These are phyloP conservation scores for Palaemon carinicauda DNA, from an alignment of 1,140 invertebrate genomes.

Conservation along the genomic window DNA sequence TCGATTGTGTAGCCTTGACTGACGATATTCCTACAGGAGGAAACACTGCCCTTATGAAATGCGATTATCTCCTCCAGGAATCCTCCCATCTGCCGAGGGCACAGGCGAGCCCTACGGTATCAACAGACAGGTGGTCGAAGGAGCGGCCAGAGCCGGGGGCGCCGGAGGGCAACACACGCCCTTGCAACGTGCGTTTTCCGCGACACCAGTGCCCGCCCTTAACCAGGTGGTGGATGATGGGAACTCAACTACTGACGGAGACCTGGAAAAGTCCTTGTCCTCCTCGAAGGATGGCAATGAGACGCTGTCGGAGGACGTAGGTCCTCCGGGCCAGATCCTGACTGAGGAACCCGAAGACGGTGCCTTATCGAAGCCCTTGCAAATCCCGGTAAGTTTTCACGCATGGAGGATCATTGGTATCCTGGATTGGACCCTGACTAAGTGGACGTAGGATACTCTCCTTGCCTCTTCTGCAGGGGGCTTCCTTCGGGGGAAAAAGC, in stretches of 20 bases:
- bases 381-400: no score
- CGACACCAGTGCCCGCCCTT: conserved; percentile 25
- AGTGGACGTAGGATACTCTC: no score
- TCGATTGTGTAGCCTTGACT: no score
- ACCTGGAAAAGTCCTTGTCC: background rate
- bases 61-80: conserved; percentile 20
- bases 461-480: no score
- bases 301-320: no score
- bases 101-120: conserved; percentile 46
- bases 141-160: conserved; percentile 24
- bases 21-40: no score
- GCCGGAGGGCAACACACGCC: background rate
- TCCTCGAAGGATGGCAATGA: background rate
- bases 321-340: no score
- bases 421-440: no score
- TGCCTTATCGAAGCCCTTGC: background rate
- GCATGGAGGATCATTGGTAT: no score
- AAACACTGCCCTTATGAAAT: no score
- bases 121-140: conserved; percentile 48
- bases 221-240: conserved; percentile 23
- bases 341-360: background rate
- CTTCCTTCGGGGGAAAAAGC: no score
- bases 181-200: background rate
- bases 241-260: background rate
- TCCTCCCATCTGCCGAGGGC: conserved; percentile 43